Base-by-base conservation (phyloP, 2,888 invertebrate genomes). In the Heliothis peltigera region DNA sequence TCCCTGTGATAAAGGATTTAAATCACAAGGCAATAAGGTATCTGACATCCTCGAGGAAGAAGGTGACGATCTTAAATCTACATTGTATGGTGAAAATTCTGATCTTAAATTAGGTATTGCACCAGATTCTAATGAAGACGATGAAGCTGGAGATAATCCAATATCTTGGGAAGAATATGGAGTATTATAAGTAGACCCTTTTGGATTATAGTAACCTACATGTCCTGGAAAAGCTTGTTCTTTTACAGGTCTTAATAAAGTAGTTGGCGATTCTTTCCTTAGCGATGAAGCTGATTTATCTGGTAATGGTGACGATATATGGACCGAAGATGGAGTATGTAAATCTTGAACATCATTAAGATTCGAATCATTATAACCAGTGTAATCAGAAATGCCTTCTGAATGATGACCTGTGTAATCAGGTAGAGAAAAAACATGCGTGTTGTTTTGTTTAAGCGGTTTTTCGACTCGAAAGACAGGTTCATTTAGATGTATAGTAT, bases 31-130 rank as follows among this genome's bases (percentile, higher is more conserved):
- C 0, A 25, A 10, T 39, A 2, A 1, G 3, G 53, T 43, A 0
- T 69, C 47, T 28, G 58, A n/a, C 17, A 28, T n/a, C n/a, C 28
- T 0, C 3, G 32, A 8, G n/a, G 47, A 42, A 32, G 25, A 42
- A 0, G 53, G 28, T 3, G 69, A 21, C 35, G 43, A 49, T 10
- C 10, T 57, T 1, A 44, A 48, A 0, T 46, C 65, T 0, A 35
- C 8, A 35, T 69, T 64, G 0, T 10, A 17, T 19, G 67, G 55
- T 10, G 48, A 18, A n/a, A 22, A 5, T 32, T 56, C 7, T n/a
- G 22, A 56, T 17, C 7, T 61, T 32, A 44, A n/a, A 8, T 51
- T 48, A 0, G 25, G 6, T 0, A 2, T 8, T 8, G 25, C n/a
- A 17, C 6, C 3, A 44, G 2, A 44, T 15, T 67, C 60, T 4